Conservation (phyloP, 2,797 vertebrate genomes). For the Fistularia commersonii region DNA sequence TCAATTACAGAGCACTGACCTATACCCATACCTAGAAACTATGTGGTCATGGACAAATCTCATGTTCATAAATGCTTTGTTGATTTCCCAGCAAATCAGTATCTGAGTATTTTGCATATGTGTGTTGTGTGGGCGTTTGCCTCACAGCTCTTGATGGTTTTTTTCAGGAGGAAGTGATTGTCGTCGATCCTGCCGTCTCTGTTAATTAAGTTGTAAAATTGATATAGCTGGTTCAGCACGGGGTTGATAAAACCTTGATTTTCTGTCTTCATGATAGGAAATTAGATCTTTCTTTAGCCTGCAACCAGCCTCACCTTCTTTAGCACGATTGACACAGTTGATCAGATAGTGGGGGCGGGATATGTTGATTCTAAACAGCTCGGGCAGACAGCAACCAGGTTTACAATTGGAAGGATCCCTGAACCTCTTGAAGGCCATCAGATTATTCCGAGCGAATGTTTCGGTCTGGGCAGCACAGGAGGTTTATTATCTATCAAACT, state of each 20-base stretch:
- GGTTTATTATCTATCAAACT: slow-evolving; percentile 18
- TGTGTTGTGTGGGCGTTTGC: slow-evolving; percentile 2
- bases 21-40: too few species aligned
- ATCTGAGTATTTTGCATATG: neutral
- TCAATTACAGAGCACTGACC: too few species aligned
- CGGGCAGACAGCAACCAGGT: slow-evolving; percentile 25
- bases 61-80: too few species aligned
- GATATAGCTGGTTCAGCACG: slow-evolving; percentile 53
- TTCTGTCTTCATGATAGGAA: slow-evolving; percentile 63
- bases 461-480: slow-evolving; percentile 3
- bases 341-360: slow-evolving; percentile 6
- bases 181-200: slow-evolving; percentile 50
- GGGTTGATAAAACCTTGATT: slow-evolving; percentile 74
- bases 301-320: slow-evolving; percentile 32
- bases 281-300: slow-evolving; percentile 42
- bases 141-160: slow-evolving; percentile 16
- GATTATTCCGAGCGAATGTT: slow-evolving; percentile 13
- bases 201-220: slow-evolving; percentile 66
- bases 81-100: too few species aligned
- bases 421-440: slow-evolving; percentile 10
- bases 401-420: neutral
- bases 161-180: slow-evolving; percentile 53
- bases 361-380: neutral
- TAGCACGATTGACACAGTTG: slow-evolving; percentile 32
- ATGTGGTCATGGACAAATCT: too few species aligned